These are phyloP conservation scores for Gopherus evgoodei DNA, from an alignment of 2,113 vertebrate genomes.

Conservation along the genomic window DNA sequence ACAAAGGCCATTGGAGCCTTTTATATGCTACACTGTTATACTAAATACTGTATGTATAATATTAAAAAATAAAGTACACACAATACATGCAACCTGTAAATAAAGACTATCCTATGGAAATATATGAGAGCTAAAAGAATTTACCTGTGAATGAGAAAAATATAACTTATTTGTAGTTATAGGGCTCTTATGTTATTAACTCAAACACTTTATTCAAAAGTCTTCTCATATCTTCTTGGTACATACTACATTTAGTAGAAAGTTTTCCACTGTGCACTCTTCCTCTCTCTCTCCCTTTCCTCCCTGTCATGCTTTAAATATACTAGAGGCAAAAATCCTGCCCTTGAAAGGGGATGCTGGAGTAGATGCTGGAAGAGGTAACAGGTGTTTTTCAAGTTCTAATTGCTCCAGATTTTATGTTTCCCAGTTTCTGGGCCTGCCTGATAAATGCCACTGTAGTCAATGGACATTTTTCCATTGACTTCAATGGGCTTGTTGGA, in stretches of 20 bases:
- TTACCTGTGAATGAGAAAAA: slow-evolving; percentile 63
- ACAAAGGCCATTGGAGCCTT: slow-evolving; percentile 72
- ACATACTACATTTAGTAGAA: slow-evolving; percentile 31
- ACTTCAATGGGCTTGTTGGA: not conserved
- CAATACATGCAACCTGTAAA: slow-evolving; percentile 56
- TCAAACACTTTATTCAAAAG: slow-evolving; percentile 57
- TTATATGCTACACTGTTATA: slow-evolving; percentile 52
- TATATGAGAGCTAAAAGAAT: slow-evolving; percentile 53
- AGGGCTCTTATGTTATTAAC: slow-evolving; percentile 50
- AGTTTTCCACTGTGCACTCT: slow-evolving; percentile 28
- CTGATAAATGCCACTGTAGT: not conserved
- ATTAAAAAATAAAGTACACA: slow-evolving; percentile 71
- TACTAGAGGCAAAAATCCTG: slow-evolving; percentile 44
- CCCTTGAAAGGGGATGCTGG: not conserved
- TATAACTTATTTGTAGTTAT: slow-evolving; percentile 52
- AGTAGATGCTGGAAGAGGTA: not conserved
- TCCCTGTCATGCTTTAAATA: slow-evolving; percentile 11
- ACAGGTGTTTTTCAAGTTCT: slow-evolving; percentile 36
- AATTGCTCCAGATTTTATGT: slow-evolving; percentile 9
- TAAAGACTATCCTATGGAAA: slow-evolving; percentile 42
- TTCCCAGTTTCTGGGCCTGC: not conserved
- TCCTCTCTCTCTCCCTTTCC: not conserved
- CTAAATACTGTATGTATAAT: slow-evolving; percentile 62
- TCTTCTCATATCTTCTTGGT: slow-evolving; percentile 64
- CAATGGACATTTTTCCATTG: not conserved